Evolutionary conservation across 2,888 invertebrate species (phyloP).

Genomic region (Brachylomia viminalis): DNA sequence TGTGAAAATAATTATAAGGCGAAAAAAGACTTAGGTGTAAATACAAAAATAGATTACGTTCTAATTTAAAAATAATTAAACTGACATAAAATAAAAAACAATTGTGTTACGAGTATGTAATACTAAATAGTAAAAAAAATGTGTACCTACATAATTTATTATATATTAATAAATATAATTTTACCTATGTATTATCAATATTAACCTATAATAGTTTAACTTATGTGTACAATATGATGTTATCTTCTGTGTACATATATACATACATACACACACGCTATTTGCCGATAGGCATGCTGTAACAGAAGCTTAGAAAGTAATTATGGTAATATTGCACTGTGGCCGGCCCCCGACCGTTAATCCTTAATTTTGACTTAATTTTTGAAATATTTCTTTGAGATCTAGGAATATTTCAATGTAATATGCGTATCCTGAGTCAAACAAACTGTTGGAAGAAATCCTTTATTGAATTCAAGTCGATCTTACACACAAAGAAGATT

Average conservation of each 20-base stretch:
- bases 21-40: not conserved
- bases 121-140: not conserved
- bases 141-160: not conserved
- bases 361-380: not conserved
- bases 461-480: not conserved
- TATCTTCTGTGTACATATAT: not conserved
- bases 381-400: not conserved
- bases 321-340: not conserved
- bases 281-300: too few relatives aligned
- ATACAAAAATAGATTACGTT: not conserved
- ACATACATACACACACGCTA: not conserved
- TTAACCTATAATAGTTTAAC: not conserved
- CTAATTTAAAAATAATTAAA: slow-evolving; percentile 8
- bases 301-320: not conserved
- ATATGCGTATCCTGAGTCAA: not conserved
- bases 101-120: not conserved
- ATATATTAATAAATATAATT: not conserved
- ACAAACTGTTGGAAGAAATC: not conserved
- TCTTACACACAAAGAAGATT: not conserved
- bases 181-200: not conserved
- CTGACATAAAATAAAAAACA: not conserved
- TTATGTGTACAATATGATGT: not conserved
- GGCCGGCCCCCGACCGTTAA: not conserved
- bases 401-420: not conserved
- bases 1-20: not conserved